Conservation (phyloP, 2,797 vertebrate genomes). For the Sorex maritimensis region DNA sequence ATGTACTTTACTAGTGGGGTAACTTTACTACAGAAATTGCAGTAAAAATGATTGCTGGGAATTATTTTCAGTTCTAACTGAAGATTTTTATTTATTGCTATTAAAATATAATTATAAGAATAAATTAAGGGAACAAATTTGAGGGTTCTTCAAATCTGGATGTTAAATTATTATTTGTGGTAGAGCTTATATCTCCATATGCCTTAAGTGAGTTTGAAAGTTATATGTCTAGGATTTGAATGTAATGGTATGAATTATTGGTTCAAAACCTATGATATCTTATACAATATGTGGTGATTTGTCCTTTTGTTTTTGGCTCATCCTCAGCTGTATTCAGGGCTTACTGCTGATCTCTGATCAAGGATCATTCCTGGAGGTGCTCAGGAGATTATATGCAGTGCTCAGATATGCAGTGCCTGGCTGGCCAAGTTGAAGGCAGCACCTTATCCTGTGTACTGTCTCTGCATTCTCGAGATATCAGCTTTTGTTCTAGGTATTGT, state of each 20-base stretch:
- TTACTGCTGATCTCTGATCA: too few species aligned
- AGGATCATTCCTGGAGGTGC: too few species aligned
- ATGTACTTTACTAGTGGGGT: conserved; percentile 57
- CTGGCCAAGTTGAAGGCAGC: too few species aligned
- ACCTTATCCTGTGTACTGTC: too few species aligned
- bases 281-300: neutral
- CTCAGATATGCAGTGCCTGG: too few species aligned
- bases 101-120: neutral
- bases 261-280: neutral
- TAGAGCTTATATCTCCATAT: neutral
- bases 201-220: conserved; percentile 21
- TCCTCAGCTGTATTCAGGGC: too few species aligned
- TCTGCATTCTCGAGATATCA: too few species aligned
- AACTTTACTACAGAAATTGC: conserved; percentile 68
- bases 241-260: neutral
- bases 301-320: neutral
- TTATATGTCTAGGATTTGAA: conserved; percentile 44
- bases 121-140: conserved; percentile 43
- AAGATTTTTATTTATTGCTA: neutral
- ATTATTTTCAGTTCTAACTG: conserved; percentile 45
- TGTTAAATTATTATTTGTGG: conserved; percentile 10
- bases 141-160: neutral
- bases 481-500: too few species aligned
- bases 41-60: conserved; percentile 46
- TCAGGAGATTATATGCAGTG: too few species aligned